Conservation (phyloP, 1,140 invertebrate genomes). For the Hylyphantes graminicola region DNA sequence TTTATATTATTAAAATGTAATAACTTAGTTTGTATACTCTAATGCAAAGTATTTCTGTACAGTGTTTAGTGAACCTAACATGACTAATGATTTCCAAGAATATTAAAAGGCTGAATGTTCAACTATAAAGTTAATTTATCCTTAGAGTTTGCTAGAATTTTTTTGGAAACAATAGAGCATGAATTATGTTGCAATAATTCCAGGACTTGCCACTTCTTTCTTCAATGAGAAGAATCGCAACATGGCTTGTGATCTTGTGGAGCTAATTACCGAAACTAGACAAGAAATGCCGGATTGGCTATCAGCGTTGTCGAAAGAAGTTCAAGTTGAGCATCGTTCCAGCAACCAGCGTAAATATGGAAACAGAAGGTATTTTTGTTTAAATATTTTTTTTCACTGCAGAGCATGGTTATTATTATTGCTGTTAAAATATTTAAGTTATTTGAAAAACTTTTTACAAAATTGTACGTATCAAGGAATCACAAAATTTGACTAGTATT, state of each 20-base stretch:
- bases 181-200: neutral
- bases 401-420: too few relatives aligned
- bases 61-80: too few relatives aligned
- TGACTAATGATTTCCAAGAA: too few relatives aligned
- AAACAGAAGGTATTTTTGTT: slow-evolving; percentile 37
- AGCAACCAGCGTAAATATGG: slow-evolving; percentile 61
- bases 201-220: slow-evolving; percentile 94
- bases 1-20: neutral
- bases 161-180: too few relatives aligned
- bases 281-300: slow-evolving; percentile 92
- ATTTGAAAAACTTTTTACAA: neutral
- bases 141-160: too few relatives aligned
- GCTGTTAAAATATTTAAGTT: neutral
- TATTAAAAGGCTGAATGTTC: too few relatives aligned
- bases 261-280: slow-evolving; percentile 94
- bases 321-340: slow-evolving; percentile 62
- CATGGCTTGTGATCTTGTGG: slow-evolving; percentile 90
- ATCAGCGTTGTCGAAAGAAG: slow-evolving; percentile 73
- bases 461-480: neutral
- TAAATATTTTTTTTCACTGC: too few relatives aligned
- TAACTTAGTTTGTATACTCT: neutral
- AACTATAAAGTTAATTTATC: too few relatives aligned
- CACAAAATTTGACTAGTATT: too few relatives aligned
- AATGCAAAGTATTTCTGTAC: too few relatives aligned
- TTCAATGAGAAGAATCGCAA: slow-evolving; percentile 99